A percentile compares a stretch with the other conserved stretches of the same genome.
Conservation (phyloP, 2,113 vertebrate species). For the Willisornis vidua region DNA sequence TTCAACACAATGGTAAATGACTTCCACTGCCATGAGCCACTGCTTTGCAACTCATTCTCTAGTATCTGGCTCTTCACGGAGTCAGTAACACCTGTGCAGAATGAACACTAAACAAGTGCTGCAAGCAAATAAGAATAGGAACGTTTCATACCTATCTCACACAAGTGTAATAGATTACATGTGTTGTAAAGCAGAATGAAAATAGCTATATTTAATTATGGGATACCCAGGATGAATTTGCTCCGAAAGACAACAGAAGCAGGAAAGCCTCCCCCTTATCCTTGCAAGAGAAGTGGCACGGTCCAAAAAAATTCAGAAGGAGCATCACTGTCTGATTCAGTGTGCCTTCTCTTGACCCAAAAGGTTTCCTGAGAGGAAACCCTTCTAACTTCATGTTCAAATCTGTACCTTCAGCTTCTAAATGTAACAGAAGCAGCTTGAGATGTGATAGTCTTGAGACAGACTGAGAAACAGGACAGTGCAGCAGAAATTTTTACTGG, state of each 20-base stretch:
- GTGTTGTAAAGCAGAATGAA: not conserved
- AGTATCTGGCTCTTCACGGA: not conserved
- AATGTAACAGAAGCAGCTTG: not conserved
- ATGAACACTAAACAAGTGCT: not conserved
- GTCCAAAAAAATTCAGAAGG: not conserved
- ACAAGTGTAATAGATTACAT: not conserved
- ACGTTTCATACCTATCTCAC: not conserved
- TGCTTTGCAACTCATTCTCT: not conserved
- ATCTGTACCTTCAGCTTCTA: not conserved
- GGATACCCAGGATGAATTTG: not conserved
- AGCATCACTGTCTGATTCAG: not conserved
- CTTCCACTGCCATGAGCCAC: not conserved
- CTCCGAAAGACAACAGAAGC: not conserved
- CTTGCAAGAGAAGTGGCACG: not conserved
- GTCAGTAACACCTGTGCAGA: not conserved
- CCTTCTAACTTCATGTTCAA: not conserved
- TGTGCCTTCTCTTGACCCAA: not conserved
- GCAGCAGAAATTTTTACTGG: not conserved
- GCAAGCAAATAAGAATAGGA: not conserved
- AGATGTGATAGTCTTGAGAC: not conserved
- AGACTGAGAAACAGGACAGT: not conserved
- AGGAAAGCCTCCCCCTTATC: not conserved
- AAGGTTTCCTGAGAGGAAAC: not conserved
- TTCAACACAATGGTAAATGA: not conserved
- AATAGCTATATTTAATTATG: not conserved